Conservation (phyloP, 2,113 vertebrate genomes). For the Rhadina sibilatrix region DNA sequence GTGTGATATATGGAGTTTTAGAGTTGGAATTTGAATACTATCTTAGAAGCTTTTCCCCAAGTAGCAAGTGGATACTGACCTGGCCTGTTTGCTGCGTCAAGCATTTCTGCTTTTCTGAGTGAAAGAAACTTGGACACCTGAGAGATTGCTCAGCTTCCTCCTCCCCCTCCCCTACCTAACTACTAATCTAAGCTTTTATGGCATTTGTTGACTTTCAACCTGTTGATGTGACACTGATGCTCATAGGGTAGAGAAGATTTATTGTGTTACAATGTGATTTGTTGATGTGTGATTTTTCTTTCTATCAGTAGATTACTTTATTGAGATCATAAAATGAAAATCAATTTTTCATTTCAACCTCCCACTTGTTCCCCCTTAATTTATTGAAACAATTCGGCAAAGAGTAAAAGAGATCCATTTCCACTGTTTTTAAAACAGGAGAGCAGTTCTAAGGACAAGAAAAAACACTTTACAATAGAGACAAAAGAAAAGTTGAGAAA, state of each 20-base stretch:
- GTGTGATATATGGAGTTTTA: neutral
- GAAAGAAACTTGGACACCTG: neutral
- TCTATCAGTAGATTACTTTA: constrained; percentile 33
- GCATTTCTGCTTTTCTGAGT: neutral
- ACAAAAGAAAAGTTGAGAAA: constrained; percentile 19
- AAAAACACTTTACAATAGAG: constrained; percentile 19
- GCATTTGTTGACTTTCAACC: neutral
- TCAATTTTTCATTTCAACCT: constrained; percentile 25
- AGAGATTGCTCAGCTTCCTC: neutral
- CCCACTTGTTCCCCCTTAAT: neutral
- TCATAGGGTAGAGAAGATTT: neutral
- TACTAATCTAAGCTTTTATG: neutral
- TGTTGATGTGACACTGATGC: neutral
- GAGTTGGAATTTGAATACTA: neutral
- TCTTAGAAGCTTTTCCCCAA: neutral
- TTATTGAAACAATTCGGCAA: constrained; percentile 22
- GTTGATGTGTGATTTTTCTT: neutral
- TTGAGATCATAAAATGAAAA: constrained; percentile 43
- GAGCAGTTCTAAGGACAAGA: neutral
- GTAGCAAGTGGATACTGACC: neutral
- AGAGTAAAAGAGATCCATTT: constrained; percentile 30
- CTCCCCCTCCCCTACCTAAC: neutral
- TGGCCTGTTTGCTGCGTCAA: neutral
- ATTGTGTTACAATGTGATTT: neutral
- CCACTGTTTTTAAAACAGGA: neutral